Evolutionary conservation across 1,140 invertebrate genomes (phyloP).

Genomic region (Triops longicaudatus): DNA sequence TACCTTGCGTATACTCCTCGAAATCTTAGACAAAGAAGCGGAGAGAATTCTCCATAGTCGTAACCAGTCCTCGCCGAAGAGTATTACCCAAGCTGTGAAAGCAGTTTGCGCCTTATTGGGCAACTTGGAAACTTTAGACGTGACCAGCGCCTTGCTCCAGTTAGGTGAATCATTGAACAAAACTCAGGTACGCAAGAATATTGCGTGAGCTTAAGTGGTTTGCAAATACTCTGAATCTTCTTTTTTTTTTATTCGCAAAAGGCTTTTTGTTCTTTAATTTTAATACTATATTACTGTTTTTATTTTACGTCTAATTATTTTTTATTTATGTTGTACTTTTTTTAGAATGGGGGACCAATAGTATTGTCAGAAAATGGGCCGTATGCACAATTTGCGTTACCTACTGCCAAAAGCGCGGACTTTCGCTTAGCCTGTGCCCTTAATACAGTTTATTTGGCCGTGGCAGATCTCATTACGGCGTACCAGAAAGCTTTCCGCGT

Average conservation of each 20-base stretch:
- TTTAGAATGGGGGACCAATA: background rate
- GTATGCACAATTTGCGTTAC: slow-evolving; percentile 17
- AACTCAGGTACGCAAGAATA: slow-evolving; percentile 32
- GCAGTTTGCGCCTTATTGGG: slow-evolving; percentile 80
- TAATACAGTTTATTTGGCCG: slow-evolving; percentile 42
- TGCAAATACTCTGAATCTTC: too few species aligned
- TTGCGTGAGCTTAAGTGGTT: too few species aligned
- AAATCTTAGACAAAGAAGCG: slow-evolving; percentile 72
- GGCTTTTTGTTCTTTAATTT: too few species aligned
- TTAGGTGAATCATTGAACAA: slow-evolving; percentile 54
- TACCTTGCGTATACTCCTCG: slow-evolving; percentile 66
- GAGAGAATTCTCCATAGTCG: slow-evolving; percentile 51
- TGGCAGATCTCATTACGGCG: slow-evolving; percentile 65
- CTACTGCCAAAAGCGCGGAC: slow-evolving; percentile 30
- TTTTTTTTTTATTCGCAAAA: too few species aligned
- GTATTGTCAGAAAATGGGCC: background rate
- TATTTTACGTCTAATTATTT: background rate
- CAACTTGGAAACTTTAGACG: slow-evolving; percentile 74
- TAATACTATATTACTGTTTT: background rate
- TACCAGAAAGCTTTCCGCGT: slow-evolving; percentile 75
- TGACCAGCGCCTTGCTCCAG: slow-evolving; percentile 61
- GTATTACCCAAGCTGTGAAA: slow-evolving; percentile 80
- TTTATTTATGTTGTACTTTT: background rate
- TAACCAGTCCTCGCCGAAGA: slow-evolving; percentile 44
- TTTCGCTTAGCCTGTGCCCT: background rate